A percentile compares a stretch with the other conserved stretches of the same genome.
These are phyloP conservation scores for Anas georgica DNA, from an alignment of 2,797 vertebrate species.

Conservation along the genomic window DNA sequence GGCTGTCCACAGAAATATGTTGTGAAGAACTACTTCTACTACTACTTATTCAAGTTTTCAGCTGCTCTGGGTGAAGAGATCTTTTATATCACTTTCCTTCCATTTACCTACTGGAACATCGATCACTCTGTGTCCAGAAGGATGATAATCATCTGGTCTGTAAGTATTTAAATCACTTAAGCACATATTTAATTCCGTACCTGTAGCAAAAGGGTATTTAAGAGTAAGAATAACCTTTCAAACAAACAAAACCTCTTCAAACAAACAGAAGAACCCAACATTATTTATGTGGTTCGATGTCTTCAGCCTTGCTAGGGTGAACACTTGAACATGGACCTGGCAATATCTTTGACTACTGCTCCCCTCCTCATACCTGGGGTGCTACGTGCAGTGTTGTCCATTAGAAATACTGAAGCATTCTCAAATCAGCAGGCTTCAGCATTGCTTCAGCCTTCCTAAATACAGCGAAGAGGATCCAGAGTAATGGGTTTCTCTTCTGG, in stretches of 20 bases:
- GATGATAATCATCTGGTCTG: slow-evolving; percentile 90
- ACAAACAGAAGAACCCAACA: not conserved
- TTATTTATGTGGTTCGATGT: not conserved
- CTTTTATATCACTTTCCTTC: slow-evolving; percentile 95
- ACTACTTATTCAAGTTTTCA: slow-evolving; percentile 90
- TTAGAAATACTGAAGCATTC: not conserved
- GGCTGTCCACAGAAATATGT: slow-evolving; percentile 75
- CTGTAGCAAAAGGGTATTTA: not conserved
- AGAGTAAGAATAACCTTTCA: not conserved
- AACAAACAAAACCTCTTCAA: not conserved
- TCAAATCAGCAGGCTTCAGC: not conserved
- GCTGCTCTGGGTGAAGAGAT: slow-evolving; percentile 90
- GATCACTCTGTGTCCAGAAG: slow-evolving; percentile 90
- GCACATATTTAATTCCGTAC: not conserved
- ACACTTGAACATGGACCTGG: not conserved
- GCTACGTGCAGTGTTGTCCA: not conserved
- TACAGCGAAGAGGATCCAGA: not conserved
- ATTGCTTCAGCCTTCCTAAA: not conserved
- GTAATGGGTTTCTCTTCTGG: not conserved
- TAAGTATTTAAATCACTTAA: slow-evolving; percentile 76
- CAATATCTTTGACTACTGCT: not conserved
- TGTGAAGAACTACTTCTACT: slow-evolving; percentile 88
- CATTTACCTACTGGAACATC: slow-evolving; percentile 92
- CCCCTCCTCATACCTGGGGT: not conserved
- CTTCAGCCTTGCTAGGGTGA: not conserved